Base-by-base conservation (phyloP, 1,140 invertebrate species). In the Asbolus verrucosus region DNA sequence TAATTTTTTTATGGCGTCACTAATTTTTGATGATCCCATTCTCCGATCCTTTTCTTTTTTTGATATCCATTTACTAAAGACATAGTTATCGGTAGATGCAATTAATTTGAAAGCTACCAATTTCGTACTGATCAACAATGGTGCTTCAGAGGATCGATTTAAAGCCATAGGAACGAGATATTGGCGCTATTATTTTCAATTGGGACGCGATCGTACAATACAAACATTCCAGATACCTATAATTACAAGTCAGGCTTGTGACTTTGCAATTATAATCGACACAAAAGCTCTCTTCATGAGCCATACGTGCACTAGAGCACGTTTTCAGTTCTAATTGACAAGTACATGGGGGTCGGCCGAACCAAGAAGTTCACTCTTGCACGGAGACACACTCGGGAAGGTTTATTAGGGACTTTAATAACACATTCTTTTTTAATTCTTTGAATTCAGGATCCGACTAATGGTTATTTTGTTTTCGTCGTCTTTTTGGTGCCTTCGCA, bases 211-310 rank as follows among this genome's bases (percentile, higher is more conserved):
- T 54, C 46, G 46, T 54, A 54, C 46, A 54, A 54, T 54, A 54
- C 46, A 54, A 54, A 54, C 46, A 54, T 54, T 54, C 46, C 46
- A 54, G 46, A 54, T 54, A 54, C 46, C 46, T 54, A 54, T 54
- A 54, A 54, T 54, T 54, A 54, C 46, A 54, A 54, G 46, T 54
- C 46, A 54, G 46, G 19, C 33, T 62, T 39, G 60, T 62, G 60
- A 62, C 60, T 62, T 62, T 63, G 33, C 61, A 63, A 63, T 63
- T 63, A 63, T 63, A 63, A 63, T 63, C 33, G 61, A 62, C 59
- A 62, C 30, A 62, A 62, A 62, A 62, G 59, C 30, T 21, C 60
- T 62, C 60, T 62, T 19, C 60, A 62, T 38, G 31, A 38, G 36
- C 60, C 60, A 63, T 63, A 63, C 39, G 61, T 63, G 61, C 33